Percentiles rank a stretch among this genome's conserved stretches.
phyloP scores from a whole-genome alignment of 2,113 vertebrate species.

The Geothlypis trichas region DNA sequence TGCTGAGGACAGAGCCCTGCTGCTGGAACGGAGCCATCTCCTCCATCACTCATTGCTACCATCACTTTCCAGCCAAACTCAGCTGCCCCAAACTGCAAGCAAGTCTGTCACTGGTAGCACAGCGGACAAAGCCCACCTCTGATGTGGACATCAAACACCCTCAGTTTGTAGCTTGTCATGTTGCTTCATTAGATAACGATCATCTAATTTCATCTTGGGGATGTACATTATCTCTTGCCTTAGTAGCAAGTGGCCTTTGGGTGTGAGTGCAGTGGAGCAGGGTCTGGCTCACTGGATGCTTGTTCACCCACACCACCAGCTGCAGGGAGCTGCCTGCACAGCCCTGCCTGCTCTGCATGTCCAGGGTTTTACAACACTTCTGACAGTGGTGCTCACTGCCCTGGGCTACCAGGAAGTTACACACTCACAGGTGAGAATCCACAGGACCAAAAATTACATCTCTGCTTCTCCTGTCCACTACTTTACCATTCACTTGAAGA shows the following conservation, averaged over 20 bases:
- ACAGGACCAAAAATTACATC: neutral
- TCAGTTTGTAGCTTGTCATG: neutral
- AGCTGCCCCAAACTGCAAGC: neutral
- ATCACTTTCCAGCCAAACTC: neutral
- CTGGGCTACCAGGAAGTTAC: neutral
- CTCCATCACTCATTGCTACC: neutral
- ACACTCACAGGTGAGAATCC: neutral
- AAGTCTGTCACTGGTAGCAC: neutral
- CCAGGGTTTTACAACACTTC: neutral
- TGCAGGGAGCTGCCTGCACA: neutral
- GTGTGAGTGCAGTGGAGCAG: neutral
- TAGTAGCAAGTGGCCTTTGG: neutral
- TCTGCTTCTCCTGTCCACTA: neutral
- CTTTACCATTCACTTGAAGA: neutral
- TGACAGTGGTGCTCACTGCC: neutral
- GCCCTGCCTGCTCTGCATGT: neutral
- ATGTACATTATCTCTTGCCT: neutral
- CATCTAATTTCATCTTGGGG: neutral
- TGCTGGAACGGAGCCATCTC: conserved; percentile 36
- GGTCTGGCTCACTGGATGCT: neutral
- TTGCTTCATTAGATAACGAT: neutral
- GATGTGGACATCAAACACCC: neutral
- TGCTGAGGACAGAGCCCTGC: conserved; percentile 32
- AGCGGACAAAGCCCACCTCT: neutral
- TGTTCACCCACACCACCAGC: neutral